Base-by-base conservation (phyloP, 2,113 vertebrate genomes). In the Anarhynchus alexandrinus region DNA sequence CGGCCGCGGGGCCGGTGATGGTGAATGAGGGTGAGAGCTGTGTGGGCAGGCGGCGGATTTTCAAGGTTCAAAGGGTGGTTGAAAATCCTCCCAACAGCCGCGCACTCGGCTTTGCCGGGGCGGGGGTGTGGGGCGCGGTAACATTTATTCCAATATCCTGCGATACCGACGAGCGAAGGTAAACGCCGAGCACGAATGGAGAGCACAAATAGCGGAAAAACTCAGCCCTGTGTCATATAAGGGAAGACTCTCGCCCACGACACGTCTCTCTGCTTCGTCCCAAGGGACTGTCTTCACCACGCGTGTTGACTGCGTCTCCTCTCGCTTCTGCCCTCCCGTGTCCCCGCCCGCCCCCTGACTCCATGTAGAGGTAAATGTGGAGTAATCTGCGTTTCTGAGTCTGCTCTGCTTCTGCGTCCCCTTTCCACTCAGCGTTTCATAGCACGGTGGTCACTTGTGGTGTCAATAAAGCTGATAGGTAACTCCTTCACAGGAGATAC, bases 61-160 rank as follows among this genome's bases (percentile, higher is more conserved):
- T 73, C 43, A 43, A 43, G 8, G 32, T 3, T 93, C 45, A 88
- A 67, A 55, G 10, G 14, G 7, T 47, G 17, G 43, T 73, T 20
- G 14, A 83, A 86, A 93, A 87, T 51, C 69, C 29, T 62, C 40
- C 57, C 26, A 43, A 26, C 4, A 64, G 54, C 30, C 3, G 5
- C 0, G 1, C 32, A 52, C 3, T 3, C 0, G 3, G 18, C 9
- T 88, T 88, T 77, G 13, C 9, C 0, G 7, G 10, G 10, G 52
- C 2, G 2, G 36, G 19, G 8, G 15, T 51, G 38, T 1, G 3
- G n/a, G 30, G 25, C 8, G 30, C 1, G 2, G 21, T 34, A 20
- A 26, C 19, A 3, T 34, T 69, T 67, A 25, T 32, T 61, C 20
- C 9, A 4, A 6, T 34, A 19, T 36, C 36, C 26, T 14, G 52